These are phyloP conservation scores for Peribatodes rhomboidaria DNA, from an alignment of 2,888 invertebrate genomes.

Conservation along the genomic window DNA sequence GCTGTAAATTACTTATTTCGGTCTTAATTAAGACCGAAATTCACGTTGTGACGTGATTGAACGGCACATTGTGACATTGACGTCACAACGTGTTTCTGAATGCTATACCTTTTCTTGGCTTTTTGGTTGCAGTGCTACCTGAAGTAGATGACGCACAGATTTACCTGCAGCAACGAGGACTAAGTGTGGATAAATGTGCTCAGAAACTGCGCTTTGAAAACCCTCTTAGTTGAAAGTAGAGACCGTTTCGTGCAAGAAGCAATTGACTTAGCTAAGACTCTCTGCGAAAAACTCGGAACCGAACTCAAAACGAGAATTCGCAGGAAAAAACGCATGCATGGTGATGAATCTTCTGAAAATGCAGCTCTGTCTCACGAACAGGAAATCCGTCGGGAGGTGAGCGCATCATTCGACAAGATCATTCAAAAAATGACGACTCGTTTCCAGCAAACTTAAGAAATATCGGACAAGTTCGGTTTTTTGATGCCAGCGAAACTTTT, in stretches of 20 bases:
- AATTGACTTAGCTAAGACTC: conserved; percentile 18
- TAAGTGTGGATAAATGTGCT: not conserved
- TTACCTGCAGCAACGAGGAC: conserved; percentile 20
- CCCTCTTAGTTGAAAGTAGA: conserved; percentile 17
- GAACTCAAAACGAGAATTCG: conserved; percentile 28
- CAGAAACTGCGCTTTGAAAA: conserved; percentile 18
- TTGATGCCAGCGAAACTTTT: conserved; percentile 1
- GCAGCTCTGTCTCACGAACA: too few relatives aligned
- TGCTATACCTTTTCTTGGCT: conserved; percentile 18
- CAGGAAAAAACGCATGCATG: too few relatives aligned
- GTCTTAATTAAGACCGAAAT: too few relatives aligned
- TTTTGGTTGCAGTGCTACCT: conserved; percentile 19
- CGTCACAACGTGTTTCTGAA: too few relatives aligned
- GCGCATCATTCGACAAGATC: too few relatives aligned
- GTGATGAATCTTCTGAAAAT: too few relatives aligned
- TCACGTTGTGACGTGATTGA: too few relatives aligned
- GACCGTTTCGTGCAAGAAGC: conserved; percentile 20
- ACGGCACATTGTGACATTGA: too few relatives aligned
- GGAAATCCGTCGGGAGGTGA: too few relatives aligned
- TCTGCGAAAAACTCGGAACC: conserved; percentile 23
- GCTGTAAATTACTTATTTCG: too few relatives aligned
- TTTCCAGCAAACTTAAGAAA: not conserved
- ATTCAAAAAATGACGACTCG: conserved; percentile 1
- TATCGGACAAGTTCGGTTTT: not conserved
- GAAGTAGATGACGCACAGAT: conserved; percentile 27